Evolutionary conservation across 2,113 vertebrate genomes (phyloP).

Genomic region (Strix aluco): DNA sequence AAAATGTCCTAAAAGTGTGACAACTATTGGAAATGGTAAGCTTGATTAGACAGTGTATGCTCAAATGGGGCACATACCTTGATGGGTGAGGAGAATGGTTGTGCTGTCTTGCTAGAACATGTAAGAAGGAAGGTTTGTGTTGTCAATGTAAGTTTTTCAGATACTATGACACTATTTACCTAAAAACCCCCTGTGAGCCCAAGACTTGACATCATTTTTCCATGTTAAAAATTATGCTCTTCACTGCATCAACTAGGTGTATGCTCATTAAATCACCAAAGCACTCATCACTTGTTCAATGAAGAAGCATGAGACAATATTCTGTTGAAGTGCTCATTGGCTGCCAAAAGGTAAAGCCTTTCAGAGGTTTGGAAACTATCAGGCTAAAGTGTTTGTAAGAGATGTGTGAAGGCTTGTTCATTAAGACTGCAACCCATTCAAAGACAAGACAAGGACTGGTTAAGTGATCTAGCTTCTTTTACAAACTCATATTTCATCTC

Average conservation of each 20-base stretch:
- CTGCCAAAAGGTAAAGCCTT: neutral
- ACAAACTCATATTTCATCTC: neutral
- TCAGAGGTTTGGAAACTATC: neutral
- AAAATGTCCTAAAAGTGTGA: neutral
- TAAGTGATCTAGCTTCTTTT: neutral
- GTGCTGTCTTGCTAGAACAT: neutral
- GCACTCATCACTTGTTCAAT: neutral
- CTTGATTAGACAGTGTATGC: neutral
- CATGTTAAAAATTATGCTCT: neutral
- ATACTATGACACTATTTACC: neutral
- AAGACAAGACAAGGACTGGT: neutral
- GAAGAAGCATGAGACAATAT: neutral
- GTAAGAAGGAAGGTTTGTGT: neutral
- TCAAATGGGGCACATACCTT: neutral
- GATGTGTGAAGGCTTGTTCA: neutral
- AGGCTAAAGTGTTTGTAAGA: neutral
- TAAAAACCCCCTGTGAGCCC: neutral
- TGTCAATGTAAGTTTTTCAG: neutral
- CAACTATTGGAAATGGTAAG: neutral
- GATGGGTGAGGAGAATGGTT: neutral
- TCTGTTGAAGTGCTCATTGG: neutral
- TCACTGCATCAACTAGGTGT: neutral
- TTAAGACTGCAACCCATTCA: neutral
- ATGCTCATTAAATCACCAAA: neutral
- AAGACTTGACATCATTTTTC: neutral